Conservation (phyloP, 2,797 vertebrate genomes). For the Microchirus variegatus region DNA sequence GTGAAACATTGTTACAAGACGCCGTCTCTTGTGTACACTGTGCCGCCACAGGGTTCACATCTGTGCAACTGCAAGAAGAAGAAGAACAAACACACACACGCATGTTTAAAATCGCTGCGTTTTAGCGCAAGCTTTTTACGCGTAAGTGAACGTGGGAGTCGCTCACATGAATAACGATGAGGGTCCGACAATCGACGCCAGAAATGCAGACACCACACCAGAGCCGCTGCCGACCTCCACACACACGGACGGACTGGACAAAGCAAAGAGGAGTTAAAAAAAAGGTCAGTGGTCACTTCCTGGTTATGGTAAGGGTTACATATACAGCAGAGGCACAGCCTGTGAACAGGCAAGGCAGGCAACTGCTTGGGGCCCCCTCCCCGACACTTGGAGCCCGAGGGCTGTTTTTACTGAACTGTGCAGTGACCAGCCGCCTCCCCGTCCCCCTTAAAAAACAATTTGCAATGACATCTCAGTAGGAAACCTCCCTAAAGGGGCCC, state of each 20-base stretch:
- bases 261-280: rapidly evolving
- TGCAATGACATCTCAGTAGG: too few relatives aligned
- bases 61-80: constrained; percentile 87
- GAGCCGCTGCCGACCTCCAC: constrained; percentile 95
- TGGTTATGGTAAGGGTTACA: too few relatives aligned
- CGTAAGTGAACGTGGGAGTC: not conserved
- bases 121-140: not conserved
- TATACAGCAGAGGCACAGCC: too few relatives aligned
- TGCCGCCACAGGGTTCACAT: constrained; percentile 88
- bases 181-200: constrained; percentile 89
- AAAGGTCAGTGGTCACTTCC: rapidly evolving
- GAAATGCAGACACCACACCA: constrained; percentile 90
- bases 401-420: too few relatives aligned
- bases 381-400: too few relatives aligned
- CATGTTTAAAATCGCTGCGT: not conserved
- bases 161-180: constrained; percentile 88
- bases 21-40: constrained; percentile 88
- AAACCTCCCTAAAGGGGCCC: too few relatives aligned
- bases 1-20: constrained; percentile 79
- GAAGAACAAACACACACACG: not conserved
- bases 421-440: too few relatives aligned
- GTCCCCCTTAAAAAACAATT: too few relatives aligned
- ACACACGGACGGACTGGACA: constrained; percentile 81
- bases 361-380: too few relatives aligned
- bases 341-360: too few relatives aligned